phyloP scores from a whole-genome alignment of 2,888 invertebrate species.

The Phaonia tiefii region DNA sequence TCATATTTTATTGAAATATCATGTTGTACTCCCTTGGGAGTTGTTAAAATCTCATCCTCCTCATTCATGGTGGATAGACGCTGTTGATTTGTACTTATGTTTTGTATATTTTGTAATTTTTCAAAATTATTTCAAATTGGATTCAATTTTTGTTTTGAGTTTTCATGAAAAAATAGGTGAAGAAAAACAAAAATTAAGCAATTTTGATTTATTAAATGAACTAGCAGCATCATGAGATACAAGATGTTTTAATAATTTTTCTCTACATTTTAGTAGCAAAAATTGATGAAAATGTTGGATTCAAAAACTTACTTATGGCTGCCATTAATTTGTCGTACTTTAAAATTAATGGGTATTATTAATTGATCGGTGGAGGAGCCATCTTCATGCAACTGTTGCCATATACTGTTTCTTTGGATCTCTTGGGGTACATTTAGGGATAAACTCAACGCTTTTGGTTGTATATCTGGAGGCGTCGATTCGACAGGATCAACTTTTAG shows the following conservation, averaged over 20 bases:
- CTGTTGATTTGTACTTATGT: conserved; percentile 52
- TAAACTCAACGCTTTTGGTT: conserved; percentile 11
- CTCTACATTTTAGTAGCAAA: not conserved
- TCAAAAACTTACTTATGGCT: conserved; percentile 78
- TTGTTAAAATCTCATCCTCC: conserved; percentile 84
- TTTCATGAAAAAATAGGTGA: conserved; percentile 44
- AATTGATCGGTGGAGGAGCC: conserved; percentile 75
- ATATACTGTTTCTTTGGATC: conserved; percentile 94
- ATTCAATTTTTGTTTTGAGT: conserved; percentile 1
- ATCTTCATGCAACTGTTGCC: conserved; percentile 93
- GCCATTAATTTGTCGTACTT: conserved; percentile 79
- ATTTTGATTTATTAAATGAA: conserved; percentile 2
- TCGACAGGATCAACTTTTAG: conserved; percentile 86
- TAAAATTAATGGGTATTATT: conserved; percentile 77
- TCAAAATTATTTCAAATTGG: conserved; percentile 9
- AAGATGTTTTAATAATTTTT: not conserved
- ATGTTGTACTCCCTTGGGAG: conserved; percentile 50
- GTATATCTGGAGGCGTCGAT: conserved; percentile 34
- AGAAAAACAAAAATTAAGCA: conserved; percentile 27
- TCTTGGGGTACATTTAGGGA: conserved; percentile 94
- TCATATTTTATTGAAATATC: conserved; percentile 65
- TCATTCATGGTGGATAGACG: conserved; percentile 93
- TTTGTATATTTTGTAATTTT: conserved; percentile 18
- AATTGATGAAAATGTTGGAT: no score
- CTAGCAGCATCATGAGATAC: conserved; percentile 28